Base-by-base conservation (phyloP, 2,113 vertebrate genomes). In the Paedocypris sp. region DNA sequence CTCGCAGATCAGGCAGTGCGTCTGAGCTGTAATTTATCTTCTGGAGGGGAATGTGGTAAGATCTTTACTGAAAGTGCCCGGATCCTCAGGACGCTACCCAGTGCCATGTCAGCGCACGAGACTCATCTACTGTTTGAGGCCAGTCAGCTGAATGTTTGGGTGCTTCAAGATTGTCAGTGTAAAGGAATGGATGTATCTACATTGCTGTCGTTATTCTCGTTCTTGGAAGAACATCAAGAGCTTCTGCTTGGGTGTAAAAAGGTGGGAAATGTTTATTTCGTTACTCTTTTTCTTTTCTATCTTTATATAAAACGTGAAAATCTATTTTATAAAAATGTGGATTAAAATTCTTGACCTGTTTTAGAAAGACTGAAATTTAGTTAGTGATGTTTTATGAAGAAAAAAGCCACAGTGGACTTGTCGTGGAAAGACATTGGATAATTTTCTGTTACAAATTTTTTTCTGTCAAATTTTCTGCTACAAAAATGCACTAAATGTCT, bases 71-170 rank as follows among this genome's bases (percentile, higher is more conserved):
- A 73, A 49, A 87, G 89, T 8, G 82, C 79, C 0, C 73, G 75
- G 18, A 38, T 42, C 8, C 43, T 88, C 59, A 72, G 83, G 52
- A 71, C 67, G 25, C 57, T 81, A 19, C 64, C 79, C 2, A 38
- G 2, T 11, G 35, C 68, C 16, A 18, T 77, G 10, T 41, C 49
- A 1, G 62, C 64, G 4, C 16, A 5, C 16, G 78, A 80, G 43
- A 46, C 74, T n/a, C 75, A 81, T 28, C 72, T 82, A 2, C 43
- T 93, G 46, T 66, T 82, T 6, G 86, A 89, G 56, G 86, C 77
- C 38, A 87, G 87, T 65, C 80, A 84, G 58, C 75, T 92, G 4
- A 28, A 90, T 7, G 8, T 83, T 26, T 86, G 74, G 64, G 77
- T 74, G 29, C 74, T 91, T 0, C 80, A 85, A 50, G 69, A 46